These are phyloP conservation scores for Rhinoptilus africanus DNA, from an alignment of 2,113 vertebrate genomes.

Conservation along the genomic window DNA sequence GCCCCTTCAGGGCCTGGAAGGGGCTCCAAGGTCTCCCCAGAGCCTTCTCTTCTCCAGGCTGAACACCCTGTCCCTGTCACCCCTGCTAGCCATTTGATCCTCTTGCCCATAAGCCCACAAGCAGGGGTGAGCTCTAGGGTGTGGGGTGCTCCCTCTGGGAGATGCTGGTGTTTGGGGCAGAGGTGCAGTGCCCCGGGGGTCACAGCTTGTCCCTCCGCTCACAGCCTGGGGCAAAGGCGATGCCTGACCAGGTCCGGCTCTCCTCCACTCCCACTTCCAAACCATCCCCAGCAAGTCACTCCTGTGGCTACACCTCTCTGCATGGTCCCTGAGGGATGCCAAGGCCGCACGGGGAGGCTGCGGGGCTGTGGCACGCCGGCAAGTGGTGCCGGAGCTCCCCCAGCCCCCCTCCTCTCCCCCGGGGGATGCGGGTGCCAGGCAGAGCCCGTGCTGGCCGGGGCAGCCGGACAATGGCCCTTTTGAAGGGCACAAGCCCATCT, in stretches of 20 bases:
- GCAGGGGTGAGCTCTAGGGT: neutral
- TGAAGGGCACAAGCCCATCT: neutral
- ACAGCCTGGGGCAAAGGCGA: neutral
- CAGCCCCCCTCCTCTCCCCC: neutral
- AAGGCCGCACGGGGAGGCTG: neutral
- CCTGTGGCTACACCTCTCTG: neutral
- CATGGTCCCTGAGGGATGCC: accelerated
- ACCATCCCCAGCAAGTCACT: neutral
- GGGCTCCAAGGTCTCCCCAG: no score
- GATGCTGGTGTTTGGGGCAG: neutral
- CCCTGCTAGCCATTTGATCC: neutral
- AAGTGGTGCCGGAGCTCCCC: accelerated
- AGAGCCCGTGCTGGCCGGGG: neutral
- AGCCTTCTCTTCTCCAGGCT: no score
- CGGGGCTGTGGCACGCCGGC: accelerated
- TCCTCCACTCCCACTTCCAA: neutral
- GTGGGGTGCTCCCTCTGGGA: neutral
- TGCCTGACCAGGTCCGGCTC: neutral
- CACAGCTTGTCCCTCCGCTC: neutral
- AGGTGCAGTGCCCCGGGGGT: neutral
- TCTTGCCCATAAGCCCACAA: accelerated
- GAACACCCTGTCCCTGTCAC: neutral
- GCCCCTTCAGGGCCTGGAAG: no score
- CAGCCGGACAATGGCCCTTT: neutral
- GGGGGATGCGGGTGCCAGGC: neutral